These are phyloP conservation scores for Andrena flavipes DNA, from an alignment of 2,888 invertebrate genomes.

Conservation along the genomic window DNA sequence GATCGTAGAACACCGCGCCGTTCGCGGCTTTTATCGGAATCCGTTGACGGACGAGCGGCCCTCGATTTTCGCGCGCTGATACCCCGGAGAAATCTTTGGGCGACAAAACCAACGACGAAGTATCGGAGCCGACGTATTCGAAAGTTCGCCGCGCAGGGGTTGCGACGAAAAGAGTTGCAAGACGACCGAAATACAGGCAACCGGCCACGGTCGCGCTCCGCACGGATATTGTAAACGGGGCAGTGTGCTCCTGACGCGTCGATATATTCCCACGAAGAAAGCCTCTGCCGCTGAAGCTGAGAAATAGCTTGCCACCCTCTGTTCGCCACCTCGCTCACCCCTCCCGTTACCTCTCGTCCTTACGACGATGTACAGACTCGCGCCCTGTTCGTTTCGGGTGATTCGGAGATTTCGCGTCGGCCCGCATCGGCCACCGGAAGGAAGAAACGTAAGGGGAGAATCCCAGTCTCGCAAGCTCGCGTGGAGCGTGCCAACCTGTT, in stretches of 20 bases:
- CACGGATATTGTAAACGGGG: constrained; percentile 78
- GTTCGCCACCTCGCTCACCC: constrained; percentile 46
- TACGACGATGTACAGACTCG: constrained; percentile 3
- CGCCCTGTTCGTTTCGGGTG: neutral
- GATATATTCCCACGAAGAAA: constrained; percentile 84
- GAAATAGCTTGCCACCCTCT: constrained; percentile 80
- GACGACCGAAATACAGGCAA: constrained; percentile 62
- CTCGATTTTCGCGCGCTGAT: too few relatives aligned
- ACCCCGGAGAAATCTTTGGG: too few relatives aligned
- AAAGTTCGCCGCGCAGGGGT: neutral
- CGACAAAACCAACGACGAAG: neutral
- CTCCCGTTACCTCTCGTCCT: constrained; percentile 11
- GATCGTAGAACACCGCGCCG: too few relatives aligned
- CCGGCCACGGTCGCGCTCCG: constrained; percentile 65
- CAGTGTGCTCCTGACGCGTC: constrained; percentile 82
- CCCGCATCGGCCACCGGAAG: neutral
- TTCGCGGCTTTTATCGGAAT: too few relatives aligned
- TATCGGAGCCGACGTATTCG: neutral
- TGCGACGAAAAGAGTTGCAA: constrained; percentile 55
- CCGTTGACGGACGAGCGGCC: too few relatives aligned
- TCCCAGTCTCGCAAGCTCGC: neutral
- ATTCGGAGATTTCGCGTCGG: neutral
- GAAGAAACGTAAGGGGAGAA: neutral
- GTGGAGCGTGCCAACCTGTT: neutral
- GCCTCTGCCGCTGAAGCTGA: constrained; percentile 84